These are phyloP conservation scores for Conomelus anceps DNA, from an alignment of 2,888 invertebrate species.

Conservation along the genomic window DNA sequence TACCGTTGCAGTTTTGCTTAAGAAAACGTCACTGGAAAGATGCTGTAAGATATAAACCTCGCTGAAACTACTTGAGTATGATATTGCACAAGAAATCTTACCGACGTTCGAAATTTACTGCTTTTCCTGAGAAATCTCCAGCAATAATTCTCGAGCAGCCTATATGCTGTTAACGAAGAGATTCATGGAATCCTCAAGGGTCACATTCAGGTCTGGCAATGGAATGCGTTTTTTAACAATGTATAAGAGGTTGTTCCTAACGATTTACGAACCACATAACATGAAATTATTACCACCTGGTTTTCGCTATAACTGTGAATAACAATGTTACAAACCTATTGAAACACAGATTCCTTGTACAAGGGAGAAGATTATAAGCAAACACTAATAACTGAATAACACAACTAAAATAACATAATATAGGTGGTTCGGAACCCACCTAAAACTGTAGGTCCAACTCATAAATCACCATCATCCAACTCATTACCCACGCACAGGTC, in stretches of 20 bases:
- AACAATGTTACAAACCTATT: neutral
- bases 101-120: neutral
- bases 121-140: neutral
- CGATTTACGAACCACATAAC: neutral
- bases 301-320: neutral
- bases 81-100: neutral
- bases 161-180: neutral
- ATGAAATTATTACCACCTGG: neutral
- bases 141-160: neutral
- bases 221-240: neutral
- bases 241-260: neutral
- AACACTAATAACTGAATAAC: too few relatives aligned
- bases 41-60: neutral
- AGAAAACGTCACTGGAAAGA: neutral
- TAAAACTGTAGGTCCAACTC: too few relatives aligned
- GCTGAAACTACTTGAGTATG: too few relatives aligned
- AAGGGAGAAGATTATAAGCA: too few relatives aligned
- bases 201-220: neutral
- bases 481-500: too few relatives aligned
- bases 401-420: too few relatives aligned
- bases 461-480: too few relatives aligned
- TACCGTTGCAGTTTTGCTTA: too few relatives aligned
- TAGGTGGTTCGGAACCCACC: too few relatives aligned
- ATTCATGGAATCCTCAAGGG: neutral
- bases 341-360: neutral